Conservation (phyloP, 2,113 vertebrate genomes). For the Pituophis catenifer region DNA sequence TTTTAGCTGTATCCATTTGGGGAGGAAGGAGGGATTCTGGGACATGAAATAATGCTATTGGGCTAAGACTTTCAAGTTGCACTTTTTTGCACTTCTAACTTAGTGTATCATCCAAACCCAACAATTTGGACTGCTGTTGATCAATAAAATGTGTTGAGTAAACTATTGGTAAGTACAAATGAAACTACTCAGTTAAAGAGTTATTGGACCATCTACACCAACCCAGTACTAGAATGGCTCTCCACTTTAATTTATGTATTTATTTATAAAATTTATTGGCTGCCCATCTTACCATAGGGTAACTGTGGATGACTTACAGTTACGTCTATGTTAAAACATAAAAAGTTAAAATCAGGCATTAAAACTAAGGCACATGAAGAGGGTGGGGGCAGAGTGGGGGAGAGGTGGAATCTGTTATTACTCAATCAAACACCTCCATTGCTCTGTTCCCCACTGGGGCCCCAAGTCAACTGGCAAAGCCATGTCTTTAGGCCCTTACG, state of each 20-base stretch:
- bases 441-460: not conserved
- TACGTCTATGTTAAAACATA: not conserved
- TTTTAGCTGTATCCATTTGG: not conserved
- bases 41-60: not conserved
- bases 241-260: not conserved
- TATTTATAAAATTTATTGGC: not conserved
- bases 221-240: not conserved
- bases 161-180: not conserved
- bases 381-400: no score
- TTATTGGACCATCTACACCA: not conserved
- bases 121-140: not conserved
- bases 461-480: not conserved
- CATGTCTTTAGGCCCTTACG: not conserved
- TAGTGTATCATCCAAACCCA: not conserved
- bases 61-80: not conserved
- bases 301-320: not conserved
- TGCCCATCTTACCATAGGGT: not conserved
- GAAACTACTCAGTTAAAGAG: not conserved
- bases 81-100: not conserved
- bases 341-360: not conserved
- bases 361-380: not conserved
- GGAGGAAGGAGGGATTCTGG: not conserved
- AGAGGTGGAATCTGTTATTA: not conserved
- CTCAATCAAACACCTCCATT: not conserved
- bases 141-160: not conserved